A percentile compares a stretch with the other conserved stretches of the same genome.
Conservation (phyloP, 1,140 invertebrate genomes). For the Drosophila subobscura region DNA sequence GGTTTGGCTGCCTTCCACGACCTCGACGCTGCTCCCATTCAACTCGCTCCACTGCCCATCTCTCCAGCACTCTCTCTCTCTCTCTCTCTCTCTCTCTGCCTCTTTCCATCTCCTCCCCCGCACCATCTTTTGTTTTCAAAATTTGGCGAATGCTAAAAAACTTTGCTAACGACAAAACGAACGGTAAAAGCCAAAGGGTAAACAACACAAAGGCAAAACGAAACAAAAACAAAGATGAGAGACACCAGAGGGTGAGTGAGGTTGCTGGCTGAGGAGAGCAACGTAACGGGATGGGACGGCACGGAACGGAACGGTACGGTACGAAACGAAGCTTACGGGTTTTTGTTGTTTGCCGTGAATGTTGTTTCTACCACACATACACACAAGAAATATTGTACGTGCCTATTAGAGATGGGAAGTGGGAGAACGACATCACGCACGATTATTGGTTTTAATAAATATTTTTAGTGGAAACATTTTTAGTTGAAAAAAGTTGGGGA, state of each 20-base stretch:
- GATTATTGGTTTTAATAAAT: too few relatives aligned
- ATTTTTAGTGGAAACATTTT: too few relatives aligned
- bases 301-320: neutral
- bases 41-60: slow-evolving; percentile 4
- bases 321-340: slow-evolving; percentile 23
- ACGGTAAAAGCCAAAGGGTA: slow-evolving; percentile 77
- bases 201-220: slow-evolving; percentile 54
- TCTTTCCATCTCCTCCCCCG: slow-evolving; percentile 1
- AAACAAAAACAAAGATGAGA: slow-evolving; percentile 51
- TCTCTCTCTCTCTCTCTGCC: neutral
- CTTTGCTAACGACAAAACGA: slow-evolving; percentile 67
- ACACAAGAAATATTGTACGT: too few relatives aligned
- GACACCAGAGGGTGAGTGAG: slow-evolving; percentile 20
- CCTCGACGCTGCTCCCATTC: slow-evolving; percentile 13
- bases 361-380: neutral
- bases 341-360: slow-evolving; percentile 43
- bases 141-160: slow-evolving; percentile 67
- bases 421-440: too few relatives aligned
- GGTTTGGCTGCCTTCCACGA: slow-evolving; percentile 40
- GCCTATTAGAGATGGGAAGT: too few relatives aligned
- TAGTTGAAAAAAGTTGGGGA: too few relatives aligned
- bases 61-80: neutral
- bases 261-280: neutral
- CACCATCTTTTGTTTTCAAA: slow-evolving; percentile 73
- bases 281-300: neutral